phyloP scores from a whole-genome alignment of 1,140 invertebrate genomes.

The Lordiphosa clarofinis region DNA sequence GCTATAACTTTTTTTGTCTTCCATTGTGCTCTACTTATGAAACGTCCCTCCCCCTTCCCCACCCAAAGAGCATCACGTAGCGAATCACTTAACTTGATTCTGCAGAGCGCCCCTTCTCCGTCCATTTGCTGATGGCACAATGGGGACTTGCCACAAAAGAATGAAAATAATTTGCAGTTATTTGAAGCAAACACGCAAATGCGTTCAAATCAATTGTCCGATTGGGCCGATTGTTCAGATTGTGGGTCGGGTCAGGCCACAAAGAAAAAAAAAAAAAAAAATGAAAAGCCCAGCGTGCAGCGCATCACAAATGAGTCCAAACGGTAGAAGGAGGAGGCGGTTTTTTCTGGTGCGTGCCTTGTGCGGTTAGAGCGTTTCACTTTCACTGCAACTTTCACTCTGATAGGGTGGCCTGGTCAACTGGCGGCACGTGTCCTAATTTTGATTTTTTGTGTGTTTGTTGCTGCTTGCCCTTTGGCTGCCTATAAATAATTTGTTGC shows the following conservation, averaged over 20 bases:
- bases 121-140: conserved; percentile 40
- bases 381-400: conserved; percentile 55
- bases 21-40: too few relatives aligned
- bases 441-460: conserved; percentile 56
- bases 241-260: conserved; percentile 19
- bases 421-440: conserved; percentile 74
- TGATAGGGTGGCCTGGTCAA: conserved; percentile 43
- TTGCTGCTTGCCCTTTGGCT: conserved; percentile 29
- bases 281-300: conserved; percentile 71
- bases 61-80: conserved; percentile 72
- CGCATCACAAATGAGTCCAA: conserved; percentile 68
- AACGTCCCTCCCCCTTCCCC: too few relatives aligned
- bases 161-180: conserved; percentile 70
- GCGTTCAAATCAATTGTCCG: conserved; percentile 78
- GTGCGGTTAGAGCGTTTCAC: conserved; percentile 56
- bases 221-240: conserved; percentile 68
- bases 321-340: background rate
- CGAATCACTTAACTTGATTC: conserved; percentile 79
- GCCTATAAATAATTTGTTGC: conserved; percentile 75
- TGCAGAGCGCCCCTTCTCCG: conserved; percentile 13
- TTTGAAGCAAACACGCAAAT: conserved; percentile 76
- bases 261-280: conserved; percentile 67
- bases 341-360: conserved; percentile 46
- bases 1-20: too few relatives aligned
- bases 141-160: conserved; percentile 31